Conservation (phyloP, 1,140 invertebrate genomes). For the Procambarus clarkii region DNA sequence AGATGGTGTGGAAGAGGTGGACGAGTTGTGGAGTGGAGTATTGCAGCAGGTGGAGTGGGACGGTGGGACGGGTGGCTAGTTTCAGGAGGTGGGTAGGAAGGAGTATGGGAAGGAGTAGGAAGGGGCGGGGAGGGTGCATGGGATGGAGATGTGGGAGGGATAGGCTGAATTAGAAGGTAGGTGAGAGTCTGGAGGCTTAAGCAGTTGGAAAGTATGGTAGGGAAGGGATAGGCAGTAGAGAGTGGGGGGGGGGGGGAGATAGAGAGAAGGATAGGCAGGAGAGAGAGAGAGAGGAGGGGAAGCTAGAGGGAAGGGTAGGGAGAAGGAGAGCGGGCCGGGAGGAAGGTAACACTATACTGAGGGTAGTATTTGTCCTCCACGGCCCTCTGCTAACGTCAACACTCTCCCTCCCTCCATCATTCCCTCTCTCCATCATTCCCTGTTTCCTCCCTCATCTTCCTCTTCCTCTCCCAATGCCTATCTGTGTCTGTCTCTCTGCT, state of each 20-base stretch:
- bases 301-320: neutral
- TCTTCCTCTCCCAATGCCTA: conserved; percentile 7
- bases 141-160: too few relatives aligned
- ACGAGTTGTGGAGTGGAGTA: too few relatives aligned
- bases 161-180: neutral
- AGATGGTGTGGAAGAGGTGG: too few relatives aligned
- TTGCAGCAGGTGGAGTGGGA: too few relatives aligned
- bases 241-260: too few relatives aligned
- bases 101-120: too few relatives aligned
- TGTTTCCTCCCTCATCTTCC: neutral
- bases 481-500: too few relatives aligned
- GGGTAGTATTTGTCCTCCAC: conserved; percentile 33
- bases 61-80: too few relatives aligned
- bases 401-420: conserved; percentile 18
- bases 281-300: neutral
- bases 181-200: too few relatives aligned
- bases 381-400: conserved; percentile 31
- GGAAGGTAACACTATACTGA: conserved; percentile 43
- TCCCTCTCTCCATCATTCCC: conserved; percentile 40
- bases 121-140: neutral
- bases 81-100: too few relatives aligned
- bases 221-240: too few relatives aligned
- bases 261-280: neutral
- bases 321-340: neutral
- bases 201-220: too few relatives aligned